Conservation (phyloP, 2,888 invertebrate species). For the Cosmia trapezina region DNA sequence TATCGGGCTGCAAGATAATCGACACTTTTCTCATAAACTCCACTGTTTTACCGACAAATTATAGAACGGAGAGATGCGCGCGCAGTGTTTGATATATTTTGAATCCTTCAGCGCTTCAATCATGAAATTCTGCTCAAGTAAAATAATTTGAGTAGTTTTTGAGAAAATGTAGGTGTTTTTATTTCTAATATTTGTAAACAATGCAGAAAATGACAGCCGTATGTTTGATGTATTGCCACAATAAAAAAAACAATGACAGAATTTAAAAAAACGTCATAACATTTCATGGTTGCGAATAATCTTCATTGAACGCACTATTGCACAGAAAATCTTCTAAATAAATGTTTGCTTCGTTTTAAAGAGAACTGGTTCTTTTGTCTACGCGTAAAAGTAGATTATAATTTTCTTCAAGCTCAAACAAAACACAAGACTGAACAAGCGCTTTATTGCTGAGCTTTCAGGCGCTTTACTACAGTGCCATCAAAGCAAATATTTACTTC, state of each 20-base stretch:
- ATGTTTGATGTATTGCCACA: slow-evolving; percentile 28
- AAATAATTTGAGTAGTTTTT: neutral
- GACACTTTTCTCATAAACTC: slow-evolving; percentile 13
- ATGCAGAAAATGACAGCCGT: slow-evolving; percentile 25
- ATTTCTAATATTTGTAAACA: slow-evolving; percentile 24
- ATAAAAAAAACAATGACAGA: slow-evolving; percentile 18
- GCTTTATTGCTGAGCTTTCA: slow-evolving; percentile 59
- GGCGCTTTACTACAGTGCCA: slow-evolving; percentile 56
- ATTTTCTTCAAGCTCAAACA: neutral
- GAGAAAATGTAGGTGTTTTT: neutral
- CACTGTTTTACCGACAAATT: slow-evolving; percentile 66
- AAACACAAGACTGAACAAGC: slow-evolving; percentile 44
- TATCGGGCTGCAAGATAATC: slow-evolving; percentile 55
- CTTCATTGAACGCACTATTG: neutral
- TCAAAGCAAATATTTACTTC: slow-evolving; percentile 78
- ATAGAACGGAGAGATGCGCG: slow-evolving; percentile 69
- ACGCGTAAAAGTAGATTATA: neutral
- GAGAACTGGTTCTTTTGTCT: neutral
- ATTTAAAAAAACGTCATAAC: neutral
- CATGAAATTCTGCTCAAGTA: slow-evolving; percentile 3
- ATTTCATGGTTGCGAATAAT: neutral
- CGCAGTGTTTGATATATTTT: slow-evolving; percentile 69
- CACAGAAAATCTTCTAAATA: neutral
- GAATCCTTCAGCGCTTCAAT: slow-evolving; percentile 69
- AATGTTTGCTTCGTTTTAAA: neutral